A percentile compares a stretch with the other conserved stretches of the same genome.
Evolutionary conservation across 2,888 invertebrate genomes (phyloP).

Genomic region (Campoletis raptor): DNA sequence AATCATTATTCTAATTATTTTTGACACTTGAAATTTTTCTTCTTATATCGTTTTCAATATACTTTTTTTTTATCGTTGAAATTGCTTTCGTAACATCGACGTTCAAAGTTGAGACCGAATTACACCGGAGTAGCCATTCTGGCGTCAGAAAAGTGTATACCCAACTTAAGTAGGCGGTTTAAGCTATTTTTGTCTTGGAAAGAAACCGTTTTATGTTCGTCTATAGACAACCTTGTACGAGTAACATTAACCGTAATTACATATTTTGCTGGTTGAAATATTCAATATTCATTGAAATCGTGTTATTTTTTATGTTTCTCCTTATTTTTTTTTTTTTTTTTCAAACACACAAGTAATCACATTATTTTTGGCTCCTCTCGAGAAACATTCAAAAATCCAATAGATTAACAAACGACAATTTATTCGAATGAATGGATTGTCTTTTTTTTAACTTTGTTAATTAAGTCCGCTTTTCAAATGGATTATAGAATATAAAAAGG

Average conservation of each 20-base stretch:
- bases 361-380: neutral
- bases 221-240: constrained; percentile 27
- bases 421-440: neutral
- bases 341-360: neutral
- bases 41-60: neutral
- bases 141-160: constrained; percentile 40
- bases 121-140: constrained; percentile 17
- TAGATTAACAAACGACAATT: too few species aligned
- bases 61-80: neutral
- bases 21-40: neutral
- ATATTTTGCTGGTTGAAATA: too few species aligned
- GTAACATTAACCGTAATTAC: constrained; percentile 2
- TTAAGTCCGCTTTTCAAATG: too few species aligned
- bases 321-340: neutral
- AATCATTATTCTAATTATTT: constrained; percentile 10
- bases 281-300: neutral
- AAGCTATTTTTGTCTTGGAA: constrained; percentile 34
- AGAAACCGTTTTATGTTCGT: constrained; percentile 10
- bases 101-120: neutral
- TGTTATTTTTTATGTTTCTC: neutral
- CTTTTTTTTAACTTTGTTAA: neutral
- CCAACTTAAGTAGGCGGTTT: neutral
- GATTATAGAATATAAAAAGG: too few species aligned
- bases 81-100: neutral
- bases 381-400: neutral